Evolutionary conservation across 2,797 vertebrate genomes (phyloP), one percentile per base, ranked within the genome.

Genomic region (Myiothlypis coronata): DNA sequence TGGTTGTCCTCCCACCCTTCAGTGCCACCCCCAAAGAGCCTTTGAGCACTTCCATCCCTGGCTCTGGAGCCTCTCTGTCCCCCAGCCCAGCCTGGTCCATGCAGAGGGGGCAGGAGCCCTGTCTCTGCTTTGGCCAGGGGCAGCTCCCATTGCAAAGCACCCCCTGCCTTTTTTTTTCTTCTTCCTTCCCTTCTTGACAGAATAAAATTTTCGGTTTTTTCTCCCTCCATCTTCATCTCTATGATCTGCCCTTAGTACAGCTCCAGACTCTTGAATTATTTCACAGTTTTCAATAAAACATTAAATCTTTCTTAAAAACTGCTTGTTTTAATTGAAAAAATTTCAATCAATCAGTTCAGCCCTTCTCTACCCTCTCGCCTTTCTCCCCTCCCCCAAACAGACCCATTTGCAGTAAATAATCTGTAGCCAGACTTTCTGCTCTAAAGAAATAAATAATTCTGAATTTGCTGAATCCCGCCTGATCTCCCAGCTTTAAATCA

Each of bases 261-360:
- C 77, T 93, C 83, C 80, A 93, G 64, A 67, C 79, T 91, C 77
- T 53, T 94, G 88, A 97, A 89, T 96, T 96, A 96, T 89, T 96
- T 91, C 91, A 65, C 61, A 26, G 59, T 95, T 91, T 70, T 91
- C 95, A 88, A 85, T 91, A 88, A 85, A 80, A 86, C 92, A 93
- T 96, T 98, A 97, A 98, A 97, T 98, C 96, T 97, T 96, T 96
- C 95, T 95, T 61, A 60, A 96, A 97, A 97, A 96, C 81, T 95
- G 91, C 95, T 96, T 96, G 59, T 97, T 98, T 98, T 97, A 97
- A 98, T 97, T 98, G 97, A 97, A 98, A 84, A 98, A 96, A 89
- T 28, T 94, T 95, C 96, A 91, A 56, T 97, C 96, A 91, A 78
- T 97, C 94, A 91, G 15, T 91, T 90, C 89, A 14, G 41, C 41